Evolutionary conservation across 2,888 invertebrate genomes (phyloP).

Genomic region (Lumbricus terrestris): DNA sequence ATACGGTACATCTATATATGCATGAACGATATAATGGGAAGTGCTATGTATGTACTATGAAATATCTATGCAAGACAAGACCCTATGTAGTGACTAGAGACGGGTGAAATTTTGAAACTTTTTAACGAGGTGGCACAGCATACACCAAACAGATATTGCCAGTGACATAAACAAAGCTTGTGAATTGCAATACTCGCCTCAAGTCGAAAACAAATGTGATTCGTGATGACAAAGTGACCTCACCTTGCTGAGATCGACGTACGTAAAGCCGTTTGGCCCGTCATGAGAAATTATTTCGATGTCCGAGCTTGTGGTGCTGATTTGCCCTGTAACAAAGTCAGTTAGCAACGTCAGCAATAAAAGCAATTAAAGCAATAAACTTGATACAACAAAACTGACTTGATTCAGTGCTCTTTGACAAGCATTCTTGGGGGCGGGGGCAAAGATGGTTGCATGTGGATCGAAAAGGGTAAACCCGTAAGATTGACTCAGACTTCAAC

Average conservation of each 20-base stretch:
- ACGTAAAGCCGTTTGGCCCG: neutral
- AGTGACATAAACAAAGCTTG: too few species aligned
- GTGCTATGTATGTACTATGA: too few species aligned
- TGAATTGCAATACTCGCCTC: neutral
- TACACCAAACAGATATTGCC: neutral
- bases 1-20: too few species aligned
- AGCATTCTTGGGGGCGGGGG: too few species aligned
- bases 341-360: too few species aligned
- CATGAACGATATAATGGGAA: too few species aligned
- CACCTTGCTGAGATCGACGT: neutral
- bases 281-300: slow-evolving; percentile 8
- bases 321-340: neutral
- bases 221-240: neutral
- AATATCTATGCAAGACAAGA: too few species aligned
- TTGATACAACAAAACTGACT: neutral
- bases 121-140: neutral
- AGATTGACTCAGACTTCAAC: too few species aligned
- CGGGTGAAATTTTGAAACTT: neutral
- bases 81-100: too few species aligned
- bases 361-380: neutral
- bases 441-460: too few species aligned
- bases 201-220: neutral
- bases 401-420: too few species aligned
- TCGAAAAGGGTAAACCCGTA: too few species aligned
- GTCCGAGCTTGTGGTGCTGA: neutral